phyloP scores from a whole-genome alignment of 2,888 invertebrate genomes.

The Platypus cylindrus region DNA sequence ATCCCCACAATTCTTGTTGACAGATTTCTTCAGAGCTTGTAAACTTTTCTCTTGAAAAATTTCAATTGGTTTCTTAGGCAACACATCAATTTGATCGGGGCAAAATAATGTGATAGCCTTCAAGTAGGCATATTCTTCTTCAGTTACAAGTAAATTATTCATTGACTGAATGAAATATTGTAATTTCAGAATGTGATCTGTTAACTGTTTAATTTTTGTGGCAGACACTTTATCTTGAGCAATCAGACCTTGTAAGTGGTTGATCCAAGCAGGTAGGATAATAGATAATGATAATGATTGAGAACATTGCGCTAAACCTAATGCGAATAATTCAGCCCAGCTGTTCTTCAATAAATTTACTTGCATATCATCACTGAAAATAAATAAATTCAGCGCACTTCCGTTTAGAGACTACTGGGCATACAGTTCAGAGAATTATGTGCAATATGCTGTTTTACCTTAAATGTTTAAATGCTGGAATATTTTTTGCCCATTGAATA shows the following conservation, averaged over 20 bases:
- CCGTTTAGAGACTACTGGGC: background rate
- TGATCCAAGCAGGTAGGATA: constrained; percentile 70
- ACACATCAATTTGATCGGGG: constrained; percentile 40
- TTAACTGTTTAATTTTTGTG: constrained; percentile 56
- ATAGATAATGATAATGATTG: constrained; percentile 64
- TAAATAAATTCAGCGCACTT: constrained; percentile 8
- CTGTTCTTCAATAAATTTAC: constrained; percentile 71
- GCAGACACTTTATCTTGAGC: constrained; percentile 66
- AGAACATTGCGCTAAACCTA: constrained; percentile 81
- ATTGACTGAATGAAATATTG: constrained; percentile 70
- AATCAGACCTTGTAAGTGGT: constrained; percentile 64
- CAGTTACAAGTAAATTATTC: constrained; percentile 61
- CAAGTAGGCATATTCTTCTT: constrained; percentile 79
- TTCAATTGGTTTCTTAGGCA: constrained; percentile 40
- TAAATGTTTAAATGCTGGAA: constrained; percentile 69
- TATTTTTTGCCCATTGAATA: constrained; percentile 79
- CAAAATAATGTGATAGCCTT: constrained; percentile 62
- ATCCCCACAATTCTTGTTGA: constrained; percentile 35
- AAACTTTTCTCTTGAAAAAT: constrained; percentile 49
- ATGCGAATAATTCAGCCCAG: constrained; percentile 86
- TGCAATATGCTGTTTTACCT: constrained; percentile 39
- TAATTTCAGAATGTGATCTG: constrained; percentile 66
- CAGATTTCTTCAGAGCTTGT: constrained; percentile 42
- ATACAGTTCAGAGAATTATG: background rate
- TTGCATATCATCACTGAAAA: constrained; percentile 65